Conservation (phyloP, 2,797 vertebrate genomes). For the Pangasius mekongensis region DNA sequence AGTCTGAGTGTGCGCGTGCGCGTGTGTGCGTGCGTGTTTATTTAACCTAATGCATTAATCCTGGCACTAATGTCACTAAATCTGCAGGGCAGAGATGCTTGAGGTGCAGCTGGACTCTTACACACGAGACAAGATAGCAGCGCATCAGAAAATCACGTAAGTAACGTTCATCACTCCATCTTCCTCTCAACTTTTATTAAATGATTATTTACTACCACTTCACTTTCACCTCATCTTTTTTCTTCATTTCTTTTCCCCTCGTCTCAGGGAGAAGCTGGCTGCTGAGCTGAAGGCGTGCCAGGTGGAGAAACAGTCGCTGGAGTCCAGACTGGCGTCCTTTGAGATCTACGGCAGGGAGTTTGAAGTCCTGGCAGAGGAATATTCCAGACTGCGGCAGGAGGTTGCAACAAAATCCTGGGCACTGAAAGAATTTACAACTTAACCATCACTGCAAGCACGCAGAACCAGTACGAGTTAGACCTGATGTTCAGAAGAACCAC, state of each 20-base stretch:
- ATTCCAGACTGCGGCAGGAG: slow-evolving; percentile 75
- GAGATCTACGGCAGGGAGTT: slow-evolving; percentile 85
- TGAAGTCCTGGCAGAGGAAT: slow-evolving; percentile 81
- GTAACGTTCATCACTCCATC: slow-evolving; percentile 19
- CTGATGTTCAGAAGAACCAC: neutral
- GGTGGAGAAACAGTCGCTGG: slow-evolving; percentile 74
- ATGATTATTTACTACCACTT: neutral
- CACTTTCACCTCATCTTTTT: neutral
- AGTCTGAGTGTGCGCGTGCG: neutral
- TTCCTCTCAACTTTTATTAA: neutral
- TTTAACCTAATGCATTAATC: neutral
- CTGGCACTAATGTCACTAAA: neutral
- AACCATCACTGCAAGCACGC: slow-evolving; percentile 43
- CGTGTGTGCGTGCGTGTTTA: neutral
- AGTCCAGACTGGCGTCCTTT: slow-evolving; percentile 77
- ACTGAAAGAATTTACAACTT: slow-evolving; percentile 76
- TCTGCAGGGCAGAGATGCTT: slow-evolving; percentile 81
- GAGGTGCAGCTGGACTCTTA: slow-evolving; percentile 84
- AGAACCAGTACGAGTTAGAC: neutral
- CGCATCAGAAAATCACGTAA: slow-evolving; percentile 83
- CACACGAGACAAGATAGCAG: slow-evolving; percentile 76
- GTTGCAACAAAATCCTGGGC: slow-evolving; percentile 83
- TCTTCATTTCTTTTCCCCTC: neutral
- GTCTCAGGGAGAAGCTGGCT: slow-evolving; percentile 77
- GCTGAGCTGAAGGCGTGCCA: slow-evolving; percentile 69